Base-by-base conservation (phyloP, 2,888 invertebrate genomes). In the Caenorhabditis panamensis region DNA sequence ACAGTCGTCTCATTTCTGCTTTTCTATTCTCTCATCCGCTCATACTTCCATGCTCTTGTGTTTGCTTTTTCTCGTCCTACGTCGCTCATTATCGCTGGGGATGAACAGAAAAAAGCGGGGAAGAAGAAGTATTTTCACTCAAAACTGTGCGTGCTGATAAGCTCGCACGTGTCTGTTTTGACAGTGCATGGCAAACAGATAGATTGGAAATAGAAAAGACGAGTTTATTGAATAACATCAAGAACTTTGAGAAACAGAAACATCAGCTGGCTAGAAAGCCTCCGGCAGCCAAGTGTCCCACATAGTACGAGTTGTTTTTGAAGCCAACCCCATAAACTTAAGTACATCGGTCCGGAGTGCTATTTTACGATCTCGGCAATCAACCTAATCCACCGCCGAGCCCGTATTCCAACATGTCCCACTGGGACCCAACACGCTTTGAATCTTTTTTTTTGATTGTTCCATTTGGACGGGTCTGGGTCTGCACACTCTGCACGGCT, bases 311-410 rank as follows among this genome's bases (percentile, higher is more conserved):
- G 63, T 63, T 56, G 62, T 64, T 73, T 73, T 66, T 59, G 59
- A 62, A 22, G 53, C 53, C 58, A 51, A 66, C 59, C 59, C 59
- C 59, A 44, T 61, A 44, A 66, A 66, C 61, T 64, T 63, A 51
- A 72, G 63, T 63, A 69, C 59, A 63, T 31, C 31, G 36, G 24
- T 41, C 31, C n/a, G 16, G 26, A 66, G 51, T 54, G 51, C 58
- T 36, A 66, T 75, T 75, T 67, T 53, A 75, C 75, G 66, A 75
- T 66, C 75, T 36, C 44, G 66, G 75, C 66, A 66, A 75, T 75
- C 75, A 66, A 44, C 59, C 59, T 75, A 59, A 66, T 66, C 75
- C 75, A 53, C 66, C 51, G 41, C 58, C 66, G 20, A 53, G 26
- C 26, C 24, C 31, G 28, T 47, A 41, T 28, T 51, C 51, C 59